phyloP scores from a whole-genome alignment of 2,888 invertebrate genomes.

The Cosmia pyralina region DNA sequence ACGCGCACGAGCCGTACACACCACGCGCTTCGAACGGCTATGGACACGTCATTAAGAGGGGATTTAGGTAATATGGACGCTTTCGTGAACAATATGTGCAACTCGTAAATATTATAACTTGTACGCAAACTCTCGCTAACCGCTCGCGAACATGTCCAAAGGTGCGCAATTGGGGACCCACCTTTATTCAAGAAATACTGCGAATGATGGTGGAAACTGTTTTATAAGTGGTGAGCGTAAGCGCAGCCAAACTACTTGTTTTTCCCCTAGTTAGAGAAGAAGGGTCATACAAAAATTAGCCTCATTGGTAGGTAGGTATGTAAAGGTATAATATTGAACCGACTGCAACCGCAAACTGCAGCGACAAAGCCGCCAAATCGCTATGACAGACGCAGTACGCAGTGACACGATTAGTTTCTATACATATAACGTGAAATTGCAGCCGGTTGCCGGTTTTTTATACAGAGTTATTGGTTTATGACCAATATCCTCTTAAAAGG shows the following conservation, averaged over 20 bases:
- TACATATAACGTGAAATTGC: not conserved
- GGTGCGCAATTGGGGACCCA: no score
- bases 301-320: not conserved
- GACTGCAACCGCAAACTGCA: not conserved
- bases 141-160: no score
- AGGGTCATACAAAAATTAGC: not conserved
- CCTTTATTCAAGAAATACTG: not conserved
- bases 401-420: not conserved
- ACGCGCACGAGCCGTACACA: no score
- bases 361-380: not conserved
- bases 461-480: no score
- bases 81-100: no score
- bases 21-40: no score
- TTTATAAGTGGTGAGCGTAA: not conserved
- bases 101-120: no score
- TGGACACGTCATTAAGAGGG: no score
- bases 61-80: no score
- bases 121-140: no score
- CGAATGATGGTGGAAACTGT: no score
- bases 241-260: not conserved
- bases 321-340: not conserved
- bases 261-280: not conserved
- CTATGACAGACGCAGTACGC: not conserved
- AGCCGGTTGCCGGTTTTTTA: not conserved
- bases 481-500: no score